Evolutionary conservation across 2,113 vertebrate genomes (phyloP).

Genomic region (Herpailurus yagouaroundi): DNA sequence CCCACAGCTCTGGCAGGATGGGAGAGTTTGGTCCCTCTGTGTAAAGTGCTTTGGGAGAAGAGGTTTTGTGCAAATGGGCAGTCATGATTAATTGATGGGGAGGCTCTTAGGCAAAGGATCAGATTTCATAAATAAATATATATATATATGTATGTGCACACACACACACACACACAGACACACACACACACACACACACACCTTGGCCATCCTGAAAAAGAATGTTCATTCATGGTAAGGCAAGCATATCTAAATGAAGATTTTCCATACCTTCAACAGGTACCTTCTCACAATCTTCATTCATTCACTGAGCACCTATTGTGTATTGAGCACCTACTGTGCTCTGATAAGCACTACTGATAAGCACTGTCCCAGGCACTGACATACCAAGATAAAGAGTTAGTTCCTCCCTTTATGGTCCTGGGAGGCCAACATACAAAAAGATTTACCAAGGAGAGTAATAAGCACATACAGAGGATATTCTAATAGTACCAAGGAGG

Average conservation of each 20-base stretch:
- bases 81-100: conserved; percentile 61
- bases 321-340: not conserved
- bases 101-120: conserved; percentile 41
- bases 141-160: not conserved
- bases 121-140: conserved; percentile 21
- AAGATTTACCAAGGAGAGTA: not conserved
- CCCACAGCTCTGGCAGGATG: not conserved
- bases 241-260: not conserved
- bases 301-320: not conserved
- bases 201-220: not conserved
- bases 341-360: not conserved
- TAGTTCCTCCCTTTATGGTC: not conserved
- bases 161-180: no score
- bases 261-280: not conserved
- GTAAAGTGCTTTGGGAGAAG: conserved; percentile 47
- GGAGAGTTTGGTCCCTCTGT: not conserved
- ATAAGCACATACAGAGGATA: not conserved
- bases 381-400: not conserved
- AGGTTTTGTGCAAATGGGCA: conserved; percentile 50
- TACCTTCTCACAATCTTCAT: not conserved
- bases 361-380: not conserved
- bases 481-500: not conserved
- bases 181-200: not conserved
- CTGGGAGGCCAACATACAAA: not conserved
- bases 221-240: conserved; percentile 22